Conservation (phyloP, 2,113 vertebrate species). For the Laterallus jamaicensis region DNA sequence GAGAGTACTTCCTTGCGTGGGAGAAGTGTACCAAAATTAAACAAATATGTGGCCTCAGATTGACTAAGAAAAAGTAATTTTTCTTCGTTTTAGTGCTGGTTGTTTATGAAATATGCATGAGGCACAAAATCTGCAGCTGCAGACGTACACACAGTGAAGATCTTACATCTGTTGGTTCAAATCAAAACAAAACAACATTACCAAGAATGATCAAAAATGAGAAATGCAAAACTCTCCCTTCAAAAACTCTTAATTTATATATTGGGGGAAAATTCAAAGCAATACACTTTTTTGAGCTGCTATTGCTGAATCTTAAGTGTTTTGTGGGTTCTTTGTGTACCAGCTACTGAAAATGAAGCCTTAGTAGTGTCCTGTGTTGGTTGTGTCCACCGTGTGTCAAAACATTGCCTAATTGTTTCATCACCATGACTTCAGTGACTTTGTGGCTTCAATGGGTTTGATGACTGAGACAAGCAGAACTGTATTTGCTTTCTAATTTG, state of each 20-base stretch:
- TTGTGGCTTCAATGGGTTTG: neutral
- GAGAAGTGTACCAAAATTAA: slow-evolving; percentile 5
- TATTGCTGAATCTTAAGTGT: neutral
- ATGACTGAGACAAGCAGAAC: neutral
- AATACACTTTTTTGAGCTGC: neutral
- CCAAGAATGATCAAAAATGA: neutral
- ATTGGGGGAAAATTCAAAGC: neutral
- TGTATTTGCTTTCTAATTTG: neutral
- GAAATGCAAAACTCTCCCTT: neutral
- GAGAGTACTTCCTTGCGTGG: neutral
- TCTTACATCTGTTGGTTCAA: slow-evolving; percentile 20
- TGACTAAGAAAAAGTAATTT: slow-evolving; percentile 13
- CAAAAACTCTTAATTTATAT: neutral
- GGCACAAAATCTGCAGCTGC: slow-evolving; percentile 1
- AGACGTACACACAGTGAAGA: neutral
- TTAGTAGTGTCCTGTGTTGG: neutral
- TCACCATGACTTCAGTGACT: neutral
- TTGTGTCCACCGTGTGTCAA: neutral
- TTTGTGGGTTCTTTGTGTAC: neutral
- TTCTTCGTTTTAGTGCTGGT: slow-evolving; percentile 15
- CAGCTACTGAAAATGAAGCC: neutral
- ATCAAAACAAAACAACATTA: neutral
- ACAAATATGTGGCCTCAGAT: neutral
- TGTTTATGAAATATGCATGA: slow-evolving; percentile 54
- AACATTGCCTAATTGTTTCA: neutral